Base-by-base conservation (phyloP, 2,888 invertebrate species). In the Cryptocheilus praepositus region DNA sequence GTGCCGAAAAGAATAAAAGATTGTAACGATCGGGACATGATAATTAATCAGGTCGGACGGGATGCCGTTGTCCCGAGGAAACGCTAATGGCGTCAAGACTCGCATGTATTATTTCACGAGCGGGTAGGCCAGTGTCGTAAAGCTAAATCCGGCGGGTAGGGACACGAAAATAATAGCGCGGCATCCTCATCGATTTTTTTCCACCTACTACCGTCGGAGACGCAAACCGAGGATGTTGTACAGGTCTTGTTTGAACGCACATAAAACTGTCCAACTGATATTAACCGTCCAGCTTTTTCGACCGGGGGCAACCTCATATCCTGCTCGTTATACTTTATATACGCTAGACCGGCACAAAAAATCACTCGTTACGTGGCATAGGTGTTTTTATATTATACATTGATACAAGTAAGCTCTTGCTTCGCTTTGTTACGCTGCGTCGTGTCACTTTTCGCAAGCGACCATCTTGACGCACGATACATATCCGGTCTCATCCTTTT, bases 191-290 rank as follows among this genome's bases (percentile, higher is more conserved):
- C 65, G 76, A 75, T 78, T 74, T 72, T n/a, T 73, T 76, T 57
- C 45, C 21, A 21, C 21, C n/a, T 57, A 16, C 19, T n/a, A 3
- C 13, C 45, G 44, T 18, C 19, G 36, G 36, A 3, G 19, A 36
- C 36, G 44, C 36, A 21, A 44, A 18, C 36, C 8, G 43, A 44
- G 44, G 43, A 21, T 57, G 59, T 25, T 54, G 28, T 49, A 45
- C 21, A 16, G n/a, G 21, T 8, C 19, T 58, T 56, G 74, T 74
- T 77, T 67, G 61, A 70, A 63, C 63, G 70, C 70, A 59, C 76
- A 81, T 79, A 80, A 83, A 82, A 73, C 79, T 80, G 72, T 79
- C 78, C 64, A 68, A 66, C 66, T 68, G 65, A 73, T 78, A 79
- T 79, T 79, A 80, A 77, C 68, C 61, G 58, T 74, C 70, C 60